Base-by-base conservation (phyloP, 2,797 vertebrate species). In the Champsocephalus esox region DNA sequence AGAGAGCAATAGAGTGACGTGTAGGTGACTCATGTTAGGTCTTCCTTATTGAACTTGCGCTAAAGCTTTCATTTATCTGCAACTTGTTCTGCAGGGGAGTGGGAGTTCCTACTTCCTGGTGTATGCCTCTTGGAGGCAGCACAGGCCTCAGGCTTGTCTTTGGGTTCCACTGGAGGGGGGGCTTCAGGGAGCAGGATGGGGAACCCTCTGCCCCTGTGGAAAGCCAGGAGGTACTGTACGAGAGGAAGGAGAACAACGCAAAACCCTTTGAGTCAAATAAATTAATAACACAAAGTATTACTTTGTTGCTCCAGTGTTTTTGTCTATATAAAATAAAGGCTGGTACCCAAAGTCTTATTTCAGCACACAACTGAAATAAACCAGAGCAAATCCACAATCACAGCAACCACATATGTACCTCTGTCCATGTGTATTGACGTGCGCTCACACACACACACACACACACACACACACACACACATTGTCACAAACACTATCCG, bases 91-190 rank as follows among this genome's bases (percentile, higher is more conserved):
- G 67, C 34, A 49, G 58, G 28, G 38, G 43, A 75, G 43, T n/a
- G 52, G 28, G 45, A 64, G 12, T 17, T 46, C 32, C 32, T 17
- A 56, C 41, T 57, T 78, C 62, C 13, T 43, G 58, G 34, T 12
- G 41, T 38, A 44, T 38, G 56, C 77, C 81, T 87, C 77, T 28
- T 28, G 24, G 24, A 28, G 24, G 24, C 24, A 28, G 24, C 24
- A 28, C 24, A 28, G 24, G 24, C 24, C 65, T 66, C 41, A 21
- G 73, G 79, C 78, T 79, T 70, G 75, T 83, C 60, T 80, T 49
- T 63, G 51, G 64, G 66, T 73, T 83, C 50, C 58, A 79, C 74
- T 54, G 51, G 34, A 77, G 70, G 52, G 66, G 41, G 32, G 49
- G 70, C 77, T 81, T 44, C 44, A 51, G 80, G 78, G 70, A 82